Conservation (phyloP, 2,888 invertebrate genomes). For the Acronicta psi region DNA sequence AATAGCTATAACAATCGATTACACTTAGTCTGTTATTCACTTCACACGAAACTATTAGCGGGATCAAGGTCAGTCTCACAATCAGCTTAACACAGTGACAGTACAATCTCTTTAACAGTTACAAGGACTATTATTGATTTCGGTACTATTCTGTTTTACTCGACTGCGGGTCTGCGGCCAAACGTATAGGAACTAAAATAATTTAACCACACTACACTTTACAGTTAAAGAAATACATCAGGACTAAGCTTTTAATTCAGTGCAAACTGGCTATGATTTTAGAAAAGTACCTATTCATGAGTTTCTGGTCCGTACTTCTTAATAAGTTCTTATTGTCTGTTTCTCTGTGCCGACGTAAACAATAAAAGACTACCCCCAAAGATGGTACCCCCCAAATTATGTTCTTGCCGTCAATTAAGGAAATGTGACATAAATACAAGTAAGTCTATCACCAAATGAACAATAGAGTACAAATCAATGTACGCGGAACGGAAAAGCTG, state of each 20-base stretch:
- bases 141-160: neutral
- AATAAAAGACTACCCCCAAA: too few species aligned
- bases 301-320: too few species aligned
- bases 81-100: slow-evolving; percentile 4
- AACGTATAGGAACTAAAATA: neutral
- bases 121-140: slow-evolving; percentile 18
- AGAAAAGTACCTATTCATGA: too few species aligned
- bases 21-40: slow-evolving; percentile 8
- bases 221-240: too few species aligned
- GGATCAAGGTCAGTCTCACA: slow-evolving; percentile 22
- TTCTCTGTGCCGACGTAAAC: too few species aligned
- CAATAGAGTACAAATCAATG: slow-evolving; percentile 15
- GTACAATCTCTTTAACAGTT: slow-evolving; percentile 25
- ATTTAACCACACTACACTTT: too few species aligned
- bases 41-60: slow-evolving; percentile 23
- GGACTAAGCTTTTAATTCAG: too few species aligned
- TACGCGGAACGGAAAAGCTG: slow-evolving; percentile 29
- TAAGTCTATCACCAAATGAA: slow-evolving; percentile 8
- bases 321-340: too few species aligned
- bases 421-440: neutral
- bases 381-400: too few species aligned
- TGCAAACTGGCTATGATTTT: too few species aligned
- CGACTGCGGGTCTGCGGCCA: neutral
- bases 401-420: neutral
- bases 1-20: neutral